Percentiles rank a stretch among this genome's conserved stretches.
phyloP scores from a whole-genome alignment of 2,797 vertebrate genomes.

The Rhyacichthys aspro region DNA sequence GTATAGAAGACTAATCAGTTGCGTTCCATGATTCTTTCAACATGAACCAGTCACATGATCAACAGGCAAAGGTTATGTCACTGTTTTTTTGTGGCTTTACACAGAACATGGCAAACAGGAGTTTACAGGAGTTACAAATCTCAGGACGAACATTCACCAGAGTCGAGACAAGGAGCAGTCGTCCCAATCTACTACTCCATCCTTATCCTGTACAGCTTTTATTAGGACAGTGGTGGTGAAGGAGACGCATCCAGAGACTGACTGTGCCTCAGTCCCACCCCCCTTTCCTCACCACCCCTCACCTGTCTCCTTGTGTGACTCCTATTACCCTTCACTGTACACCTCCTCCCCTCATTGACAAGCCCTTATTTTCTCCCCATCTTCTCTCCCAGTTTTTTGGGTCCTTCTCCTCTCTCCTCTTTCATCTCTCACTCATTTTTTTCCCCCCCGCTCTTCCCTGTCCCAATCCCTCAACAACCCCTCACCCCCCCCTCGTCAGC shows the following conservation, averaged over 20 bases:
- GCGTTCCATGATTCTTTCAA: too few relatives aligned
- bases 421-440: slow-evolving; percentile 56
- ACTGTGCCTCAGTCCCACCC: slow-evolving; percentile 45
- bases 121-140: too few relatives aligned
- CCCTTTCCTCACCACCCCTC: slow-evolving; percentile 4
- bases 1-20: too few relatives aligned
- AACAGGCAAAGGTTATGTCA: too few relatives aligned
- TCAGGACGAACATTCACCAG: too few relatives aligned
- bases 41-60: too few relatives aligned
- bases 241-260: slow-evolving; percentile 53
- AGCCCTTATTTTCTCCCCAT: slow-evolving; percentile 50
- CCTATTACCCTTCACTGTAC: slow-evolving; percentile 43
- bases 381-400: slow-evolving; percentile 47
- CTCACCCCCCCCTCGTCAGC: neutral
- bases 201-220: slow-evolving; percentile 53
- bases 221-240: slow-evolving; percentile 65
- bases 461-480: slow-evolving; percentile 32
- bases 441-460: slow-evolving; percentile 6
- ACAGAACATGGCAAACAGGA: too few relatives aligned
- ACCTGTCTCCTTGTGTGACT: slow-evolving; percentile 18
- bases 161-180: too few relatives aligned
- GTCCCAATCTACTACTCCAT: slow-evolving; percentile 47
- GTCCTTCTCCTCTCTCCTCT: slow-evolving; percentile 35
- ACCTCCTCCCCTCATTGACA: slow-evolving; percentile 52
- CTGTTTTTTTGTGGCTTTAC: too few relatives aligned